A percentile compares a stretch with the other conserved stretches of the same genome.
These are phyloP conservation scores for Labeo rohita DNA, from an alignment of 2,113 vertebrate genomes.

Conservation along the genomic window DNA sequence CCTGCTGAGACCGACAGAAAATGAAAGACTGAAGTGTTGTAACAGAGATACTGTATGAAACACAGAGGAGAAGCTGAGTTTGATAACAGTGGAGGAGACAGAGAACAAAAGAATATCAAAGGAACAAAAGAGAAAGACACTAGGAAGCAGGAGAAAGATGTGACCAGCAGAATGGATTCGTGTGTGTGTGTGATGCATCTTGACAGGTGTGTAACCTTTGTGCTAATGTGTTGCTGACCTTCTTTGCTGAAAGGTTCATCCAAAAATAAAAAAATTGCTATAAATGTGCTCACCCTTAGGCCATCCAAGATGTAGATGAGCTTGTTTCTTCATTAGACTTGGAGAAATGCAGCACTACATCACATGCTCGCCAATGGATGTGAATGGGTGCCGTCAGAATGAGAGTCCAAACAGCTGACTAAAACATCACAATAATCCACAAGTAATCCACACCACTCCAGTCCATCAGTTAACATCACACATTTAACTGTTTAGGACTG, in stretches of 20 bases:
- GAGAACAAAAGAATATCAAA: neutral
- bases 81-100: neutral
- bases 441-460: neutral
- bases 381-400: neutral
- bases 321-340: neutral
- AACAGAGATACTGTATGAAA: neutral
- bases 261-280: too few species aligned
- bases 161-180: neutral
- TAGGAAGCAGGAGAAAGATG: neutral
- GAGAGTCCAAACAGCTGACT: neutral
- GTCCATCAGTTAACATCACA: too few species aligned
- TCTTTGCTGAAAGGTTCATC: neutral
- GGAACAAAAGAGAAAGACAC: neutral
- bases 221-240: neutral
- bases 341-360: neutral
- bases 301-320: too few species aligned
- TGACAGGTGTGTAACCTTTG: conserved; percentile 10
- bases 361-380: neutral
- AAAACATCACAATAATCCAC: neutral
- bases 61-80: neutral
- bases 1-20: neutral
- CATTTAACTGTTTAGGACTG: too few species aligned
- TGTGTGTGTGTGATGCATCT: neutral
- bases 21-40: conserved; percentile 6
- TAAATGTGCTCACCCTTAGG: too few species aligned